Evolutionary conservation across 2,888 invertebrate genomes (phyloP).

Genomic region (Sinelater perroti): DNA sequence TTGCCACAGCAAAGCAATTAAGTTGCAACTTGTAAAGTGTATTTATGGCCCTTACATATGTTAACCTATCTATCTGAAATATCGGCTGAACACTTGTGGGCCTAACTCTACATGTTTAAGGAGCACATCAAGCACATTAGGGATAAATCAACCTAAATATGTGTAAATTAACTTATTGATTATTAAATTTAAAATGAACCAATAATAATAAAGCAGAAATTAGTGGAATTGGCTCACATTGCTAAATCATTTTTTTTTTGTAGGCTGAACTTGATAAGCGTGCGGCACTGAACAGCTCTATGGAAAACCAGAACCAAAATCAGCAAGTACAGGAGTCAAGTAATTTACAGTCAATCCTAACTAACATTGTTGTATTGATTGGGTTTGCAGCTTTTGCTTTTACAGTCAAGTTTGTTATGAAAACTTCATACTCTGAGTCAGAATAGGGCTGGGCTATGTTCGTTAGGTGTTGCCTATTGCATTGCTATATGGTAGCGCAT

Average conservation of each 20-base stretch:
- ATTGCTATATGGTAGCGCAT: too few relatives aligned
- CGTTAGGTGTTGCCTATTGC: constrained; percentile 10
- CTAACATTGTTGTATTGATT: constrained; percentile 87
- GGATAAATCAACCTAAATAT: too few relatives aligned
- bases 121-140: too few relatives aligned
- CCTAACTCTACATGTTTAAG: too few relatives aligned
- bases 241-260: constrained; percentile 33
- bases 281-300: constrained; percentile 48
- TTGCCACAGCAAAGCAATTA: too few relatives aligned
- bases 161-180: too few relatives aligned
- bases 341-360: constrained; percentile 79
- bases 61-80: too few relatives aligned
- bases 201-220: neutral
- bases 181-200: too few relatives aligned
- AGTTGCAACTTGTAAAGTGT: too few relatives aligned
- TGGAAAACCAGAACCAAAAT: constrained; percentile 49
- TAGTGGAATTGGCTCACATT: neutral
- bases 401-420: constrained; percentile 91
- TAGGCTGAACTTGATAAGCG: constrained; percentile 55
- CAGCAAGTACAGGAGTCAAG: constrained; percentile 67
- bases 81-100: too few relatives aligned
- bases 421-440: constrained; percentile 71
- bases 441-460: constrained; percentile 41
- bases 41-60: too few relatives aligned
- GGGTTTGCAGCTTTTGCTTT: constrained; percentile 93